Evolutionary conservation across 2,113 vertebrate species (phyloP), one percentile per base, ranked within the genome.

Genomic region (Heterocephalus glaber): DNA sequence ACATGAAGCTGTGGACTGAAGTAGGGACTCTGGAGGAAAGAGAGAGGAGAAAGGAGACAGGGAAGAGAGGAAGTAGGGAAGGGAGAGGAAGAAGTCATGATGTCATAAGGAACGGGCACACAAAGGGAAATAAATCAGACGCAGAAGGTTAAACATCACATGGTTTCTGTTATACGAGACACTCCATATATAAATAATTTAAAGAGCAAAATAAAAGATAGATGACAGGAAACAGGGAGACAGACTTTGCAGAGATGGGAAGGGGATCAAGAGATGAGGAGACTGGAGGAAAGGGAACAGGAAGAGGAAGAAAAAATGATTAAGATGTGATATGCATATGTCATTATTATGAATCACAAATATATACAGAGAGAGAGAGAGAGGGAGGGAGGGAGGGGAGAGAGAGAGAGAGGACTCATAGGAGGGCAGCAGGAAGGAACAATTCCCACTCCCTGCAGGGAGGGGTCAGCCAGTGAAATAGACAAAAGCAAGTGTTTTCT

Each of bases 61-160:
- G 2, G 0, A 2, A 20, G 4, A 1, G 4, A 26, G 3, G 1
- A 5, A 0, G 14, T 0, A 6, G 20, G 68, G 41, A 35, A 61
- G 44, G 14, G 3, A 20, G 80, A 68, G 12, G 2, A 22, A 9
- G 35, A 76, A 41, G 24, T 3, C 24, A 16, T 13, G 72, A 30
- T 6, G 41, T 28, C 41, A 16, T 16, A 70, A 13, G 41, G 41
- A 47, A 3, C 47, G 12, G 41, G 5, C 19, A 5, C 24, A 20
- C 22, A 24, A 26, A 44, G 10, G 72, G 41, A 47, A 76, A 26
- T 6, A 26, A 44, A 7, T 44, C 72, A 47, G 44, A 16, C 72
- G 2, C 26, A 30, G 41, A 11, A 44, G 68, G 41, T 47, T 47
- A 41, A 47, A 47, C 12, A 30, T 0, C 5, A 6, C 44, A 28